These are phyloP conservation scores for Diachasmimorpha longicaudata DNA, from an alignment of 1,140 invertebrate genomes.

Conservation along the genomic window DNA sequence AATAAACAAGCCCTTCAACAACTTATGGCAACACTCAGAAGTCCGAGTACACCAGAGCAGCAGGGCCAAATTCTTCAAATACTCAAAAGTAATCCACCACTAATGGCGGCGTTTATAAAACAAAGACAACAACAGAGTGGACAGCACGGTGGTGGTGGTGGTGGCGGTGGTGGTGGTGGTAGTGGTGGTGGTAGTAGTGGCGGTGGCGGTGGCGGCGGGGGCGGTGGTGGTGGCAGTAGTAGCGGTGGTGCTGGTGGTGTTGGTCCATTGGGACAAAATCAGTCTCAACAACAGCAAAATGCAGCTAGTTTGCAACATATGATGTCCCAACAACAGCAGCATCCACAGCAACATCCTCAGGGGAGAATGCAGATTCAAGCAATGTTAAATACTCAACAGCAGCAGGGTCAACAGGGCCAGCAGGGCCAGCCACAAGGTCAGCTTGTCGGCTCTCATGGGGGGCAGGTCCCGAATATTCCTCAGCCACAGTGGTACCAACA, in stretches of 20 bases:
- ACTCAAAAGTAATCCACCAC: slow-evolving; percentile 91
- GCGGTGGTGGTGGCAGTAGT: too few species aligned
- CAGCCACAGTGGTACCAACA: slow-evolving; percentile 59
- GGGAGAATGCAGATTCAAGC: slow-evolving; percentile 42
- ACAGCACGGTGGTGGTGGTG: slow-evolving; percentile 50
- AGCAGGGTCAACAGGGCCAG: too few species aligned
- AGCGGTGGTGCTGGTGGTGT: slow-evolving; percentile 46
- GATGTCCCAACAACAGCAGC: slow-evolving; percentile 64
- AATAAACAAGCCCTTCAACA: slow-evolving; percentile 85
- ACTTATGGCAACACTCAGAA: slow-evolving; percentile 87
- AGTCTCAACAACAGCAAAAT: slow-evolving; percentile 61
- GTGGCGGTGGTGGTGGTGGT: slow-evolving; percentile 44
- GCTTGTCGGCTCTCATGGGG: neutral
- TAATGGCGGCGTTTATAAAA: slow-evolving; percentile 97
- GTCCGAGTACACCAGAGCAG: slow-evolving; percentile 88
- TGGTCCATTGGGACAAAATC: slow-evolving; percentile 53
- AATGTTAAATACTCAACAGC: slow-evolving; percentile 37
- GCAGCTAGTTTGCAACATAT: slow-evolving; percentile 62
- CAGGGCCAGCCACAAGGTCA: slow-evolving; percentile 49
- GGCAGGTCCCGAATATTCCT: slow-evolving; percentile 60
- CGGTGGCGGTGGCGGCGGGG: too few species aligned
- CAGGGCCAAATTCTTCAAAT: slow-evolving; percentile 92
- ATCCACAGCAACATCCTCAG: slow-evolving; percentile 45
- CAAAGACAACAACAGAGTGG: slow-evolving; percentile 73
- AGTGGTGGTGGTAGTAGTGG: slow-evolving; percentile 45